Evolutionary conservation across 2,797 vertebrate species (phyloP).

Genomic region (Muscicapa comitata): DNA sequence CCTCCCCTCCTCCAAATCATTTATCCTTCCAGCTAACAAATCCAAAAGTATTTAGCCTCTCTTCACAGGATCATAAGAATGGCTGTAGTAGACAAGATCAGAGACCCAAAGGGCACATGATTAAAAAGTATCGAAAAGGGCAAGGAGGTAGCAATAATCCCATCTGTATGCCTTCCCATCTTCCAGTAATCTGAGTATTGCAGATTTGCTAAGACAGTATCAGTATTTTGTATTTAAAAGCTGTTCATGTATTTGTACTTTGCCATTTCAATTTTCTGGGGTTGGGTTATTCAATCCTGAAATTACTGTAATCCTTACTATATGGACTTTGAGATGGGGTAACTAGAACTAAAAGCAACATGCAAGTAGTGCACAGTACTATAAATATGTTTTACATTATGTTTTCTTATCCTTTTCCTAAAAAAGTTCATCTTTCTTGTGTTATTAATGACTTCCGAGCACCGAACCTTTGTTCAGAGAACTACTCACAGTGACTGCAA

Average conservation of each 20-base stretch:
- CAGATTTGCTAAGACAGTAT: neutral
- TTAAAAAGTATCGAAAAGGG: neutral
- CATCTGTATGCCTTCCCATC: neutral
- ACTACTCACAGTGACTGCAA: neutral
- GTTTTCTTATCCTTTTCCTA: neutral
- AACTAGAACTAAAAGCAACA: neutral
- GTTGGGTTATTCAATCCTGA: neutral
- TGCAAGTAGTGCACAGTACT: neutral
- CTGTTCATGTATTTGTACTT: neutral
- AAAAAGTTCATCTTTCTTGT: neutral
- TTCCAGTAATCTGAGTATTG: neutral
- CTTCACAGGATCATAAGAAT: neutral
- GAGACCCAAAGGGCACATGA: neutral
- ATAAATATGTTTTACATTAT: neutral
- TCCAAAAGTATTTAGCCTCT: neutral
- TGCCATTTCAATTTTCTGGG: neutral
- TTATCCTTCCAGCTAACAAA: neutral
- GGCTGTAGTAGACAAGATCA: neutral
- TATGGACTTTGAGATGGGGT: neutral
- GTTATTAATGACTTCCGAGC: neutral
- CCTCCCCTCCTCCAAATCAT: accelerated
- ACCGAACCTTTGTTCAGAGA: neutral
- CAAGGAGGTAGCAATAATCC: neutral
- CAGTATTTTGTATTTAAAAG: neutral
- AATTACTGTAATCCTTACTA: neutral